A percentile compares a stretch with the other conserved stretches of the same genome.
These are phyloP conservation scores for Varanus komodoensis DNA, from an alignment of 2,113 vertebrate species.

Conservation along the genomic window DNA sequence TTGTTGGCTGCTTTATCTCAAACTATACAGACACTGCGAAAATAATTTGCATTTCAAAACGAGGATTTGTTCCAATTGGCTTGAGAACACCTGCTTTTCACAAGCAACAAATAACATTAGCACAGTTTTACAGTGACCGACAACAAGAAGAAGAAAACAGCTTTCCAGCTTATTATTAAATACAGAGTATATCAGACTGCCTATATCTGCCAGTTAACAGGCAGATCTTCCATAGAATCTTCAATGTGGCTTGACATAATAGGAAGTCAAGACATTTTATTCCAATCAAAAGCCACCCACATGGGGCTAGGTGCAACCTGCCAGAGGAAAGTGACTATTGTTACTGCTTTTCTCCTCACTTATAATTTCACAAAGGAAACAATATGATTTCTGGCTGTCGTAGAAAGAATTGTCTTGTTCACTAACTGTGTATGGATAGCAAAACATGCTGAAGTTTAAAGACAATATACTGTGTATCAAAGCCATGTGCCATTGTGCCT, in stretches of 20 bases:
- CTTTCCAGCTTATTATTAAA: conserved; percentile 50
- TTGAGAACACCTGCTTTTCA: conserved; percentile 78
- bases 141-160: conserved; percentile 42
- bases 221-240: not conserved
- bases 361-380: conserved; percentile 15
- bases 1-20: conserved; percentile 83
- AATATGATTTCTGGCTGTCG: conserved; percentile 18
- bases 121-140: conserved; percentile 51
- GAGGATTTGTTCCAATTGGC: conserved; percentile 79
- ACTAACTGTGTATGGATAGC: not conserved
- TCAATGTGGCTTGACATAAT: not conserved
- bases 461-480: not conserved
- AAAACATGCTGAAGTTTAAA: conserved; percentile 5
- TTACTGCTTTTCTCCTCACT: not conserved
- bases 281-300: conserved; percentile 17
- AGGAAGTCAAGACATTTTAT: conserved; percentile 40
- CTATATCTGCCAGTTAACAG: not conserved
- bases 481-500: not conserved
- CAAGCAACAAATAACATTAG: conserved; percentile 70
- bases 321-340: rapidly evolving
- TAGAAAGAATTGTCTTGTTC: not conserved
- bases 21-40: conserved; percentile 72
- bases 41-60: conserved; percentile 84
- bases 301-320: not conserved
- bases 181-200: conserved; percentile 42